Evolutionary conservation across 1,140 invertebrate genomes (phyloP).

Genomic region (Carposina sasakii): DNA sequence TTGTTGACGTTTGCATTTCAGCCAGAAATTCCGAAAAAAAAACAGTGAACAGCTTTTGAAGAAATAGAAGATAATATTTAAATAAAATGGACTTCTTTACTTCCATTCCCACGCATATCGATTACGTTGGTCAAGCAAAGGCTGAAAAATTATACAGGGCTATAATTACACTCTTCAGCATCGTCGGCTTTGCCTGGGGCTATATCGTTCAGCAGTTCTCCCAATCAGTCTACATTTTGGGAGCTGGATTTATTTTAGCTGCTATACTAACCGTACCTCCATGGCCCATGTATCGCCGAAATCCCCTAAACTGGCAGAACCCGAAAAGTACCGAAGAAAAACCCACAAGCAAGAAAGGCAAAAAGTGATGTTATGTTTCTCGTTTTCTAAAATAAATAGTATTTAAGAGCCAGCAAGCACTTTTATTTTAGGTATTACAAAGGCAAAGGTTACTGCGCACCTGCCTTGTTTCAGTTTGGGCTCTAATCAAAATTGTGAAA

Average conservation of each 20-base stretch:
- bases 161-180: constrained; percentile 91
- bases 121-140: constrained; percentile 92
- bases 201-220: constrained; percentile 96
- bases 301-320: constrained; percentile 94
- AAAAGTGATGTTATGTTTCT: constrained; percentile 36
- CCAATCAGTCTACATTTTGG: constrained; percentile 94
- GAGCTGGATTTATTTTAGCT: constrained; percentile 90
- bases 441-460: too few species aligned
- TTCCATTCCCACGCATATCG: constrained; percentile 72
- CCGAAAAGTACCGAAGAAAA: constrained; percentile 67
- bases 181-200: constrained; percentile 92
- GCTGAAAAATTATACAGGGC: constrained; percentile 91
- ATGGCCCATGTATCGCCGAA: constrained; percentile 93
- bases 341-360: constrained; percentile 54
- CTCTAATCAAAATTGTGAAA: too few species aligned
- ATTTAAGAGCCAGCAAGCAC: too few species aligned
- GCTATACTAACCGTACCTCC: constrained; percentile 89
- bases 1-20: constrained; percentile 9
- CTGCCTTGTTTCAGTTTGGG: too few species aligned
- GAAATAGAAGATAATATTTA: too few species aligned
- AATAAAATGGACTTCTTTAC: constrained; percentile 64
- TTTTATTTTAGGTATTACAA: too few species aligned
- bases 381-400: neutral
- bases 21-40: neutral
- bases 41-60: too few species aligned